Evolutionary conservation across 2,113 vertebrate species (phyloP).

Genomic region (Lagopus leucura): DNA sequence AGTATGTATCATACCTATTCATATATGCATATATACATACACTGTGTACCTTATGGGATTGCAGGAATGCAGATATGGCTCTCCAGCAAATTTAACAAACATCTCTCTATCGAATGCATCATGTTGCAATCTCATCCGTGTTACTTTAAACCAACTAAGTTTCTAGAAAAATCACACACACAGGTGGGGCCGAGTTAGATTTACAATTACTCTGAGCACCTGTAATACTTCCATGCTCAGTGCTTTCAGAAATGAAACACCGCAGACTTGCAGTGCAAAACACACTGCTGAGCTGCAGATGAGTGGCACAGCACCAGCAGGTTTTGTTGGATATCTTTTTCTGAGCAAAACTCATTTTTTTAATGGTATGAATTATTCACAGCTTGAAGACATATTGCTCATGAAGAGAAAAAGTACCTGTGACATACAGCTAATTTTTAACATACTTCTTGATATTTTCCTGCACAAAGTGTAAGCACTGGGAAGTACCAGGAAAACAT

Average conservation of each 20-base stretch:
- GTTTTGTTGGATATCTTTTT: background rate
- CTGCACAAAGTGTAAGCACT: background rate
- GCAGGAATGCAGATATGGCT: background rate
- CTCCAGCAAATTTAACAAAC: background rate
- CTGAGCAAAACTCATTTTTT: conserved; percentile 3
- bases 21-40: background rate
- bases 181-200: background rate
- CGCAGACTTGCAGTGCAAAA: background rate
- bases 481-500: background rate
- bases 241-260: conserved; percentile 49
- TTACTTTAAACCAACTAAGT: background rate
- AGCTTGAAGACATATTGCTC: background rate
- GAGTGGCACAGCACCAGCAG: background rate
- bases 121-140: background rate
- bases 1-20: background rate
- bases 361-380: background rate
- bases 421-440: background rate
- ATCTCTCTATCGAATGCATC: background rate
- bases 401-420: background rate
- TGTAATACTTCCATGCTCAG: background rate
- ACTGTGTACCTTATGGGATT: background rate
- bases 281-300: background rate
- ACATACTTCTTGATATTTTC: background rate
- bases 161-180: background rate
- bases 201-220: conserved; percentile 33